Percentiles rank a stretch among this genome's conserved stretches.
Conservation (phyloP, 1,140 invertebrate genomes). For the Venturia canescens region DNA sequence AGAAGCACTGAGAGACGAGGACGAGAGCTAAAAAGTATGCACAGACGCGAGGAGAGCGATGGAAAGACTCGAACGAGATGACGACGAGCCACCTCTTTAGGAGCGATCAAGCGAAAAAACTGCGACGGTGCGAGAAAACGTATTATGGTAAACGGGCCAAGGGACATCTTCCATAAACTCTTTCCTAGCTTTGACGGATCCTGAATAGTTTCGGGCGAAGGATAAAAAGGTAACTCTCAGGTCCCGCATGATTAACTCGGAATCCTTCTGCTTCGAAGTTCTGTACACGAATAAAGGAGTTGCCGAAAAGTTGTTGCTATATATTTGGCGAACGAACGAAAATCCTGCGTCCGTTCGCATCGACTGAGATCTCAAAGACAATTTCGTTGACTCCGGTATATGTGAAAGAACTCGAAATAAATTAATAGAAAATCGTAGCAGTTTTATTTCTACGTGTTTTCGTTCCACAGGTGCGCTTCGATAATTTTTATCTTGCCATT, state of each 20-base stretch:
- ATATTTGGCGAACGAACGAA: not conserved
- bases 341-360: not conserved
- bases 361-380: not conserved
- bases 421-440: too few species aligned
- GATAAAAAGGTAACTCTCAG: conserved; percentile 3
- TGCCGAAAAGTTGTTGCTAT: not conserved
- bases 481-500: too few species aligned
- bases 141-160: conserved; percentile 37
- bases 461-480: not conserved
- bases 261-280: not conserved
- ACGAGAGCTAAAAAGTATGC: conserved; percentile 30
- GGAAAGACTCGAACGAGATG: conserved; percentile 8
- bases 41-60: not conserved
- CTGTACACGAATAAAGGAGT: not conserved
- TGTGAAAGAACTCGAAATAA: not conserved
- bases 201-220: not conserved
- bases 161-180: conserved; percentile 15
- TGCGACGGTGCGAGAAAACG: conserved; percentile 32
- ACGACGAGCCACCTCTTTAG: conserved; percentile 39
- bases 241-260: not conserved
- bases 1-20: conserved; percentile 13
- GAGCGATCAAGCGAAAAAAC: conserved; percentile 47
- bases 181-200: not conserved
- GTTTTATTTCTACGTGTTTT: not conserved
- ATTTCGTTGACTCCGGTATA: not conserved